Conservation (phyloP, 2,113 vertebrate species). For the Diphyllodes magnificus region DNA sequence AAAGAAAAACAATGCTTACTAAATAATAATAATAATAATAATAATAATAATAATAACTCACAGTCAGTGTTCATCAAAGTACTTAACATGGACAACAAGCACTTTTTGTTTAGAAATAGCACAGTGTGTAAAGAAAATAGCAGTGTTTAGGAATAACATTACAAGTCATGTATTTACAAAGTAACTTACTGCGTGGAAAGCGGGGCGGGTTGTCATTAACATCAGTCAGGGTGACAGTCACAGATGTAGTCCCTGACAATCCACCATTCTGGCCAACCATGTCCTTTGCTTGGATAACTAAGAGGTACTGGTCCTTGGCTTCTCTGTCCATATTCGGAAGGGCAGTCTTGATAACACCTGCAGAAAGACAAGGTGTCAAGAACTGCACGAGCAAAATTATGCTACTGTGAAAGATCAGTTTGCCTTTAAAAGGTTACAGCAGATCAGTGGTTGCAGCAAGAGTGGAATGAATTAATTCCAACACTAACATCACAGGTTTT, state of each 20-base stretch:
- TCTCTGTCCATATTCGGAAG: constrained; percentile 97
- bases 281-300: constrained; percentile 97
- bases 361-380: constrained; percentile 26
- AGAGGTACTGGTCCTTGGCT: constrained; percentile 91
- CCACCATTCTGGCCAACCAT: constrained; percentile 98
- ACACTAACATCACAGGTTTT: neutral
- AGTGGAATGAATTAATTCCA: neutral
- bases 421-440: neutral
- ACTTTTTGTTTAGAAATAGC: neutral
- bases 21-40: neutral
- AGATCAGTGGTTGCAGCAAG: neutral
- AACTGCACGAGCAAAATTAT: neutral
- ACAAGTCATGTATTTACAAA: neutral
- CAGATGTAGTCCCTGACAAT: constrained; percentile 91
- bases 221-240: constrained; percentile 91
- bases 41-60: neutral
- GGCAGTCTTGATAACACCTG: constrained; percentile 93
- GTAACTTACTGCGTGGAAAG: constrained; percentile 85
- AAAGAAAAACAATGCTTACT: neutral
- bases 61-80: neutral
- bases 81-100: neutral
- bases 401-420: neutral
- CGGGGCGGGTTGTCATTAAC: constrained; percentile 95
- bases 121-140: neutral
- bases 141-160: neutral